phyloP scores from a whole-genome alignment of 35 echinoderm and acorn worm species.

The Lytechinus variegatus region DNA sequence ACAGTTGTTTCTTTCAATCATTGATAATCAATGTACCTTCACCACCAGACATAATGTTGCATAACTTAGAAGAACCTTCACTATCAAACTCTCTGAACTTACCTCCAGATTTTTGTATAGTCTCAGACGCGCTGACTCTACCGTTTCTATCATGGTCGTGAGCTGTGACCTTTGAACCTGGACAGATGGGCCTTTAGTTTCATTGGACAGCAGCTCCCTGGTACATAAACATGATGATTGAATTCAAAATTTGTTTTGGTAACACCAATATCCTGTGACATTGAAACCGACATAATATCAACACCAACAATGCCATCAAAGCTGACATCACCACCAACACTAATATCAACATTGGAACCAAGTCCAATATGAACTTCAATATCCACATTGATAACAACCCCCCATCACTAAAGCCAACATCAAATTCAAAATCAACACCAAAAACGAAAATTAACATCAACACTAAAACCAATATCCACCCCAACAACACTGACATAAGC shows the following conservation, averaged over 20 bases:
- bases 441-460: too few species aligned
- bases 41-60: background rate
- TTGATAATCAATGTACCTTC: too few species aligned
- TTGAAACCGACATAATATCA: background rate
- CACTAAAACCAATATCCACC: too few species aligned
- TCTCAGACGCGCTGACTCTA: constrained; percentile 80
- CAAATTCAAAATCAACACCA: too few species aligned
- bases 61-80: background rate
- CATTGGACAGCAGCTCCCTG: constrained; percentile 71
- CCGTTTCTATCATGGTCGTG: constrained; percentile 79
- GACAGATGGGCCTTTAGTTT: constrained; percentile 70
- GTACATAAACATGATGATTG: background rate
- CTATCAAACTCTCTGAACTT: background rate
- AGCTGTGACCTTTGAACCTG: constrained; percentile 83
- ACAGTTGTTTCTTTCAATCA: too few species aligned
- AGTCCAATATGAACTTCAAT: too few species aligned
- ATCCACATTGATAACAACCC: too few species aligned
- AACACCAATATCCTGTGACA: background rate
- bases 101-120: constrained; percentile 93
- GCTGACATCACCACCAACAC: too few species aligned
- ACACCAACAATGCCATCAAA: too few species aligned
- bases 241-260: background rate
- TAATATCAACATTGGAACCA: too few species aligned
- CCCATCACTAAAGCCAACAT: too few species aligned
- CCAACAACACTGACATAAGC: too few species aligned